Evolutionary conservation across 2,888 invertebrate genomes (phyloP), one percentile per base, ranked within the genome.

Genomic region (Tortrix viridana): DNA sequence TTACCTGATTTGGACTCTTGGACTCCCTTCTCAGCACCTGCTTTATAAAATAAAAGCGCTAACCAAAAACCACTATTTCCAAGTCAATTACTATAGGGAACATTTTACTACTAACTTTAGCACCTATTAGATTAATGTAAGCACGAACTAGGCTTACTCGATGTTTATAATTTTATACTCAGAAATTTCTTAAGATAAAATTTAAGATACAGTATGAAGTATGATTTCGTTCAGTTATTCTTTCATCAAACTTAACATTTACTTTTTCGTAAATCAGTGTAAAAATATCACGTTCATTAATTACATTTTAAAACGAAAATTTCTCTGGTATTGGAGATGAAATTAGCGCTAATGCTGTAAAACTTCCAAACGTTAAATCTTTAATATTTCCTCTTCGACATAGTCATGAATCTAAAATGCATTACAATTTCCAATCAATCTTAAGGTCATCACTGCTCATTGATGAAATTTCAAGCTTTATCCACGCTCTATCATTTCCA

Each of bases 11-110:
- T 78, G 76, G 77, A 82, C 71, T 77, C 74, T 81, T 80, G 75
- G 77, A 74, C 78, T 69, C 69, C 75, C 55, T 63, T 69, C 71
- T 74, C 78, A 78, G 74, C 84, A 84, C 67, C 43, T 43, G 57
- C 57, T 59, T 67, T 59, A 65, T 65, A 66, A 69, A 69, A 66
- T 72, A 73, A 71, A 76, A 75, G 76, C 78, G 83, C 85, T 82
- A 84, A 80, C 81, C 80, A 83, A 87, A 74, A 85, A 82, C 89
- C 91, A 93, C 94, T 94, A 94, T 94, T 94, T 95, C 95, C 94
- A 95, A 95, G 95, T 95, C 95, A 95, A 95, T 95, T 95, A 95
- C 93, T 95, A 93, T 95, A 95, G 95, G 95, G 95, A 95, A 95
- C 95, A 95, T 94, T 92, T 93, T 93, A 93, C 93, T 93, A 93